Percentiles rank a stretch among this genome's conserved stretches.
Conservation (phyloP, 2,888 invertebrate species). For the Yponomeuta malinellus region DNA sequence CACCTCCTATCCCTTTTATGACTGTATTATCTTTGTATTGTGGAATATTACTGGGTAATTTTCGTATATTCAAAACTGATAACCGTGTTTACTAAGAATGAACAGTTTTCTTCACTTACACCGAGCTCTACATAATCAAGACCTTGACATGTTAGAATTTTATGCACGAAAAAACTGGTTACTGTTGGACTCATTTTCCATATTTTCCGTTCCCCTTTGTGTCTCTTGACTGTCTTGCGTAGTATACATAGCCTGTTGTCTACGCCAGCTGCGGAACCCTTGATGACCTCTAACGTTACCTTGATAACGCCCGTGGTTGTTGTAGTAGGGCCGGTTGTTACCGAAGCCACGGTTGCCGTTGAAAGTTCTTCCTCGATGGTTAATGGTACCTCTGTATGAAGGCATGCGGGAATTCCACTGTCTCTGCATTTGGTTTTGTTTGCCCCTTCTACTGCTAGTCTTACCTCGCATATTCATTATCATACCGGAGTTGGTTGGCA, state of each 20-base stretch:
- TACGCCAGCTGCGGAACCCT: too few species aligned
- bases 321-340: not conserved
- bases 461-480: slow-evolving; percentile 9
- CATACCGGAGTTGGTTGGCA: not conserved
- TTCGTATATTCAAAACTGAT: slow-evolving; percentile 20
- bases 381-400: too few species aligned
- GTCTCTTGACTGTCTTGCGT: not conserved
- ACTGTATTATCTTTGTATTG: slow-evolving; percentile 19
- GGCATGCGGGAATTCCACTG: not conserved
- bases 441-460: too few species aligned
- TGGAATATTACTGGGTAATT: slow-evolving; percentile 17
- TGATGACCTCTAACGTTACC: too few species aligned
- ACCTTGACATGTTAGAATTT: not conserved
- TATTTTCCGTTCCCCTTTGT: not conserved
- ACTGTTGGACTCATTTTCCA: not conserved
- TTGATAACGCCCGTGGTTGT: not conserved
- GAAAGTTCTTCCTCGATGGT: too few species aligned
- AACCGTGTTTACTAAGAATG: slow-evolving; percentile 19
- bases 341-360: not conserved
- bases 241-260: too few species aligned
- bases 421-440: not conserved
- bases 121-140: not conserved
- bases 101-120: not conserved
- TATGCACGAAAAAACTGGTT: slow-evolving; percentile 17
- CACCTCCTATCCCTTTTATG: slow-evolving; percentile 21